phyloP scores from a whole-genome alignment of 2,797 vertebrate species.

The Monodelphis domestica region DNA sequence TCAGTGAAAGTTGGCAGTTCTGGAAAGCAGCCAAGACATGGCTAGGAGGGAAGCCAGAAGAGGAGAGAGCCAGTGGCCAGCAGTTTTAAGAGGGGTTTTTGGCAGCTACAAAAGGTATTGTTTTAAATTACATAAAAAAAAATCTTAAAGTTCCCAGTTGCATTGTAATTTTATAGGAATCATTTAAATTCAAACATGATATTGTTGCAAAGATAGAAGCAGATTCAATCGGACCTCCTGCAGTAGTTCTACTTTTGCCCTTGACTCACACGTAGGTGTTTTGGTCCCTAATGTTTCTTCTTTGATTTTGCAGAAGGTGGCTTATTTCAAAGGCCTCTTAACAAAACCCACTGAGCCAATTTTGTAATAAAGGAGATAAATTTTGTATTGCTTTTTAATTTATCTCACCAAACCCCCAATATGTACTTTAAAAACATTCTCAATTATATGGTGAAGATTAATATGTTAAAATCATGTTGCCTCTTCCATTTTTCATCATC shows the following conservation, averaged over 20 bases:
- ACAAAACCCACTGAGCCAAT: slow-evolving; percentile 50
- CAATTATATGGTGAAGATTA: slow-evolving; percentile 41
- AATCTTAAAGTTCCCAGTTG: slow-evolving; percentile 77
- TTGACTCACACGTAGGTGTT: slow-evolving; percentile 40
- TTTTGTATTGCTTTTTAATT: slow-evolving; percentile 43
- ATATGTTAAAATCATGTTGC: slow-evolving; percentile 29
- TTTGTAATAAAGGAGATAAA: slow-evolving; percentile 61
- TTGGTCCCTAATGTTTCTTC: slow-evolving; percentile 48
- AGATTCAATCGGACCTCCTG: slow-evolving; percentile 20
- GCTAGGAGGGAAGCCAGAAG: slow-evolving; percentile 86
- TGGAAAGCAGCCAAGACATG: slow-evolving; percentile 85
- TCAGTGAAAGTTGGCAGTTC: slow-evolving; percentile 87
- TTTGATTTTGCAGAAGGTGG: slow-evolving; percentile 54
- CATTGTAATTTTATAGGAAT: slow-evolving; percentile 78
- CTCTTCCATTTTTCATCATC: slow-evolving; percentile 48
- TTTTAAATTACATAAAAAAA: slow-evolving; percentile 80
- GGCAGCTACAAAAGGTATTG: slow-evolving; percentile 82
- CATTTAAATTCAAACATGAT: slow-evolving; percentile 72
- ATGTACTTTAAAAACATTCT: slow-evolving; percentile 26
- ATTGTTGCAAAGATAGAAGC: slow-evolving; percentile 41
- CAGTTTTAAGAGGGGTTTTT: slow-evolving; percentile 80
- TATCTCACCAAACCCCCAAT: slow-evolving; percentile 30
- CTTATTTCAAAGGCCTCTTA: slow-evolving; percentile 50
- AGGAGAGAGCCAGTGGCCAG: slow-evolving; percentile 77
- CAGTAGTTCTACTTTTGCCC: slow-evolving; percentile 31